These are phyloP conservation scores for Yponomeuta malinellus DNA, from an alignment of 2,888 invertebrate species.

Conservation along the genomic window DNA sequence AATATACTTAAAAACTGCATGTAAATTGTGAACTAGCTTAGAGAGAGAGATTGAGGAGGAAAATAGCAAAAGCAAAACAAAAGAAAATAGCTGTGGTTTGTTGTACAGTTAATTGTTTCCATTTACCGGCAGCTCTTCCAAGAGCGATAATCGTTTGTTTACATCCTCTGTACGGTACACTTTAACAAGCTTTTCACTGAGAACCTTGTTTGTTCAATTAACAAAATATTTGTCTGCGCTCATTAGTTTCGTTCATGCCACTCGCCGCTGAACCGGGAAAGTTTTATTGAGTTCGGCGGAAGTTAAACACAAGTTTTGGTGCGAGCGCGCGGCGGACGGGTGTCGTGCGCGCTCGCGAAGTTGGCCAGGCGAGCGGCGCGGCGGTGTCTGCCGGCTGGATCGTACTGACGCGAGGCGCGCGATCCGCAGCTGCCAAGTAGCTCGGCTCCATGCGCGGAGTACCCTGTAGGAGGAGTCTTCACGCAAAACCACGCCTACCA, in stretches of 20 bases:
- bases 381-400: constrained; percentile 32
- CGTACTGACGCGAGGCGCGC: constrained; percentile 19
- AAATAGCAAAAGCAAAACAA: background rate
- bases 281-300: constrained; percentile 42
- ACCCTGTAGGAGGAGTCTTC: constrained; percentile 66
- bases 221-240: constrained; percentile 36
- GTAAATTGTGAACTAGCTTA: background rate
- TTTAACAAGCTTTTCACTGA: constrained; percentile 48
- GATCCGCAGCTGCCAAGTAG: constrained; percentile 5
- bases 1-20: background rate
- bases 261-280: constrained; percentile 32
- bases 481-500: constrained; percentile 69
- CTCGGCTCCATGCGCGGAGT: constrained; percentile 63
- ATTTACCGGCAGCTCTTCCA: background rate
- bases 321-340: background rate
- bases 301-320: constrained; percentile 34
- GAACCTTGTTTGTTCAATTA: constrained; percentile 36
- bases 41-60: background rate
- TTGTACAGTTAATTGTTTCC: background rate
- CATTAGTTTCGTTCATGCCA: constrained; percentile 35
- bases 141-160: constrained; percentile 25
- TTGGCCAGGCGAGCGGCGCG: constrained; percentile 44
- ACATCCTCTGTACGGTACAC: constrained; percentile 49
- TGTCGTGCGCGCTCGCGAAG: constrained; percentile 33
- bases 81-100: background rate